phyloP scores from a whole-genome alignment of 2,888 invertebrate genomes.

The Hyposoter didymator region DNA sequence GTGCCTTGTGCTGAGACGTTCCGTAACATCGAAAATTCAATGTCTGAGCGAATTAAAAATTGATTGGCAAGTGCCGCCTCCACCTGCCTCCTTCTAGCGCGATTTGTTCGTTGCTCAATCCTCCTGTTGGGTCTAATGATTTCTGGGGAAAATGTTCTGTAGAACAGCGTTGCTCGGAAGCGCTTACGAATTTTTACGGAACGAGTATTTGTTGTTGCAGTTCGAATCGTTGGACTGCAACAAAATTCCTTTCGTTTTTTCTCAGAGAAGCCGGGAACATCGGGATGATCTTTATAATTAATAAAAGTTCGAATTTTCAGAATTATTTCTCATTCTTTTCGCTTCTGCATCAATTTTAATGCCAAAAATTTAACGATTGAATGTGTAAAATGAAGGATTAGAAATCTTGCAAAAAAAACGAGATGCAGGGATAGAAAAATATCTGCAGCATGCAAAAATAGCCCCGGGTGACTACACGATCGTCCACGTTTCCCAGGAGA shows the following conservation, averaged over 20 bases:
- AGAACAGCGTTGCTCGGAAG: not conserved
- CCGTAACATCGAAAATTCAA: conserved; percentile 31
- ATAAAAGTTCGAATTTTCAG: too few relatives aligned
- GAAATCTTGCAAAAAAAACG: not conserved
- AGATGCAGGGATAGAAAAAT: not conserved
- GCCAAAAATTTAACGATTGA: not conserved
- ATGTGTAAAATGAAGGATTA: not conserved
- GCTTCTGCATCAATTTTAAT: not conserved
- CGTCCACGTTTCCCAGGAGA: not conserved
- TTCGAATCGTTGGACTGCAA: too few relatives aligned
- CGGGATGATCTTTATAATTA: not conserved
- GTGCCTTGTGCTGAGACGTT: not conserved
- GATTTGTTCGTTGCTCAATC: not conserved
- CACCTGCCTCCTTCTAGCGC: conserved; percentile 31
- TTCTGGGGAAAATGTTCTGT: conserved; percentile 22
- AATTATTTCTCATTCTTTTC: not conserved
- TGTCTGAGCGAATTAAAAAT: conserved; percentile 30
- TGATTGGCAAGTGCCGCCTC: conserved; percentile 16
- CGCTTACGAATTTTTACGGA: conserved; percentile 47
- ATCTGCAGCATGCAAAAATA: not conserved
- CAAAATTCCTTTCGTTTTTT: not conserved
- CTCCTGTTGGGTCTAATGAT: conserved; percentile 10
- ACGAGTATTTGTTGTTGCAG: not conserved
- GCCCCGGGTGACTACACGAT: not conserved
- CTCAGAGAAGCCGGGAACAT: not conserved